Evolutionary conservation across 2,113 vertebrate species (phyloP).

Genomic region (Callospermophilus lateralis): DNA sequence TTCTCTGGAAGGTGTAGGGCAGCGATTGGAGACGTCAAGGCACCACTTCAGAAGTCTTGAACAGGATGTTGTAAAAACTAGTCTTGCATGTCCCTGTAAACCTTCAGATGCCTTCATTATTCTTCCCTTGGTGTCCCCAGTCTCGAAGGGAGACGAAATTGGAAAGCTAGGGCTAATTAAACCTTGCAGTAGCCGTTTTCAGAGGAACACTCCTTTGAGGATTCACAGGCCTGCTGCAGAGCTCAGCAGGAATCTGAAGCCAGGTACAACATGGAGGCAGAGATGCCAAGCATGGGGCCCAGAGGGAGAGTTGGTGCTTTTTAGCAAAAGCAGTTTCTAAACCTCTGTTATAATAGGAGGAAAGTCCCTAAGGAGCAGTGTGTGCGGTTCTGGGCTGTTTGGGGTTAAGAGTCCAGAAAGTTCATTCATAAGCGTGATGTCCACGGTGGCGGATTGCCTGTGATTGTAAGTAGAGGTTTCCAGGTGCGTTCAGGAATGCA

Average conservation of each 20-base stretch:
- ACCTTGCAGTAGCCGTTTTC: background rate
- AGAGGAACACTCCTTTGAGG: background rate
- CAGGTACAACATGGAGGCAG: background rate
- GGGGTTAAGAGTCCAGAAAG: background rate
- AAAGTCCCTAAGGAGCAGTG: background rate
- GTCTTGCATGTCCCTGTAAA: background rate
- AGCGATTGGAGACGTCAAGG: background rate
- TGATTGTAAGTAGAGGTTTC: background rate
- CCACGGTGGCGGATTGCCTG: too few relatives aligned
- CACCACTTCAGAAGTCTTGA: background rate
- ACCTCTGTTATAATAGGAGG: background rate
- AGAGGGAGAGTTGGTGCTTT: background rate
- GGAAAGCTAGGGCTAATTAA: background rate
- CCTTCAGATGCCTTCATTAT: background rate
- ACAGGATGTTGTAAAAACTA: too few relatives aligned
- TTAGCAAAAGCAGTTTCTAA: background rate
- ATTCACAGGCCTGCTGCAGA: background rate
- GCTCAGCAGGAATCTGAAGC: background rate
- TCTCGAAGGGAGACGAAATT: background rate
- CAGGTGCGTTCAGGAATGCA: too few relatives aligned
- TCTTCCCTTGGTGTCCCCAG: background rate
- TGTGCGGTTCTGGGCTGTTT: background rate
- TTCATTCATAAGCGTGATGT: background rate
- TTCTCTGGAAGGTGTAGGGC: too few relatives aligned
- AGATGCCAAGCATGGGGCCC: background rate